Evolutionary conservation across 2,888 invertebrate genomes (phyloP).

Genomic region (Adela reaumurella): DNA sequence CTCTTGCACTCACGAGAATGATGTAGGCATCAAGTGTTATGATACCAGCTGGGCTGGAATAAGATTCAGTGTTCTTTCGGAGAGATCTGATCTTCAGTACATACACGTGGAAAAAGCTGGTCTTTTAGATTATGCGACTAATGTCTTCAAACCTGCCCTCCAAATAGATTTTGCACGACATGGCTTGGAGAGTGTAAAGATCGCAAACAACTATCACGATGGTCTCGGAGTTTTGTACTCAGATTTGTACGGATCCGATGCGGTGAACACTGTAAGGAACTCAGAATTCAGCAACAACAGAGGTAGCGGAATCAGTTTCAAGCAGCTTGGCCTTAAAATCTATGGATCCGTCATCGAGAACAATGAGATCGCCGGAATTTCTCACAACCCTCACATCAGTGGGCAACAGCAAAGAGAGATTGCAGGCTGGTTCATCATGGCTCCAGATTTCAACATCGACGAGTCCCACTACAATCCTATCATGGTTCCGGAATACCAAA

Average conservation of each 20-base stretch:
- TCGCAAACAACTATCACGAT: slow-evolving; percentile 85
- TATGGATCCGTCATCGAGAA: slow-evolving; percentile 75
- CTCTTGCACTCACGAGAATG: slow-evolving; percentile 81
- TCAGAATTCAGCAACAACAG: slow-evolving; percentile 81
- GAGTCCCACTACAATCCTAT: slow-evolving; percentile 74
- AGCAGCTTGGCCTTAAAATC: slow-evolving; percentile 81
- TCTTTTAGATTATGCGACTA: slow-evolving; percentile 86
- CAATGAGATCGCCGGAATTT: slow-evolving; percentile 83
- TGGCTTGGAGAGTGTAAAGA: slow-evolving; percentile 74
- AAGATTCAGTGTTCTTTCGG: slow-evolving; percentile 83
- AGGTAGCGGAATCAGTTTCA: slow-evolving; percentile 86
- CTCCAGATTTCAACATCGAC: slow-evolving; percentile 60
- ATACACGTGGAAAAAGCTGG: slow-evolving; percentile 91
- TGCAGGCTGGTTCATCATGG: slow-evolving; percentile 85
- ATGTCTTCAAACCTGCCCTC: slow-evolving; percentile 81
- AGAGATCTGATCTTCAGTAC: slow-evolving; percentile 82
- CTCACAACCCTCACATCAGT: slow-evolving; percentile 86
- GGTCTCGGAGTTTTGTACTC: slow-evolving; percentile 93
- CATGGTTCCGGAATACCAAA: slow-evolving; percentile 63
- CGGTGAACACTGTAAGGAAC: slow-evolving; percentile 76
- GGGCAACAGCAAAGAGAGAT: slow-evolving; percentile 84
- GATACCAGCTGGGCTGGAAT: slow-evolving; percentile 94
- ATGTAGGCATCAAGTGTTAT: slow-evolving; percentile 86
- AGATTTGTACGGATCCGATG: slow-evolving; percentile 84
- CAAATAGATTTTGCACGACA: slow-evolving; percentile 85